A percentile compares a stretch with the other conserved stretches of the same genome.
phyloP scores from a whole-genome alignment of 2,113 vertebrate genomes.

The Pseudonaja textilis region DNA sequence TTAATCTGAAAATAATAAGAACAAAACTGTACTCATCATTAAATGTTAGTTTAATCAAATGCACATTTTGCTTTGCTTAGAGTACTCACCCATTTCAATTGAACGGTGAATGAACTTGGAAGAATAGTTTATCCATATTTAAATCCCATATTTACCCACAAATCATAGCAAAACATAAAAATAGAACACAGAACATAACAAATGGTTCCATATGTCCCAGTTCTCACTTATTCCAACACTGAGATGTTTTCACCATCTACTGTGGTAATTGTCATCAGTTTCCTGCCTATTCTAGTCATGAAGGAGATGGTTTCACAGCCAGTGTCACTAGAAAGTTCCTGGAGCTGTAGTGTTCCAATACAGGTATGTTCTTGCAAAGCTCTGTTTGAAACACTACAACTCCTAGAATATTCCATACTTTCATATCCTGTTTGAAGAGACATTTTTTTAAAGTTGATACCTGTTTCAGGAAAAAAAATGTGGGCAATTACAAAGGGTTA shows the following conservation, averaged over 20 bases:
- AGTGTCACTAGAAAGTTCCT: constrained; percentile 59
- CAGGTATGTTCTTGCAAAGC: constrained; percentile 64
- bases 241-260: constrained; percentile 26
- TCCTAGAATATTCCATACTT: constrained; percentile 63
- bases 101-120: neutral
- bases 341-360: constrained; percentile 70
- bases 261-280: constrained; percentile 29
- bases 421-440: constrained; percentile 56
- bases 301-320: constrained; percentile 47
- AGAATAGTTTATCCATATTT: neutral
- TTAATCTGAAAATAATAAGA: neutral
- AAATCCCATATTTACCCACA: neutral
- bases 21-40: neutral
- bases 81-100: neutral
- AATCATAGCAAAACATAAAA: neutral
- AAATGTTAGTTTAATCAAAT: constrained; percentile 12
- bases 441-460: constrained; percentile 56
- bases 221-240: constrained; percentile 36
- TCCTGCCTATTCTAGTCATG: constrained; percentile 22
- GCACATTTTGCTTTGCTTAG: neutral
- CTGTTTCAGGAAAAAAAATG: constrained; percentile 43
- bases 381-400: constrained; percentile 71
- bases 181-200: neutral
- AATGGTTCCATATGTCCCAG: neutral
- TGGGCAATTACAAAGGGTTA: constrained; percentile 41